Evolutionary conservation across 2,797 vertebrate genomes (phyloP), one percentile per base, ranked within the genome.

Genomic region (Pseudomugil tenellus): DNA sequence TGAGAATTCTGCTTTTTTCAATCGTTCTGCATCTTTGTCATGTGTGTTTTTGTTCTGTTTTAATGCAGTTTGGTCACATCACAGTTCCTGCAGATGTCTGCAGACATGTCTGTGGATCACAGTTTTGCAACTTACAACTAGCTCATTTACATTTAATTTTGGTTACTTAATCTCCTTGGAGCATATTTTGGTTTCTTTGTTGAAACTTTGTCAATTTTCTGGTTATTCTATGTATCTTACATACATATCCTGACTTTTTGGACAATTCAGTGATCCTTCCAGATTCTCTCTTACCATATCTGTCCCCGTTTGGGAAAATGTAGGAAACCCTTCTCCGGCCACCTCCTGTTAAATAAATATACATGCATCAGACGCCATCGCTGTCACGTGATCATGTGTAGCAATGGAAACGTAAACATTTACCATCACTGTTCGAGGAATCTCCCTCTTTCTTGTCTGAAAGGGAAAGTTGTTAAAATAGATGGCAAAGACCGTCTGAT

Each of bases 281-380:
- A 55, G 6, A 25, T 58, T 14, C 5, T 55, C 32, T 79, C 93
- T 93, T 88, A 95, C 94, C 92, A 32, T 96, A 95, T 79, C 67
- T 93, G 75, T 95, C 94, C 76, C 93, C 92, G 84, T 95, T 95
- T 57, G 94, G 92, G 71, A 96, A 96, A 66, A 94, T 54, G 72
- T 92, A 94, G 28, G 85, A 90, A 28, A 91, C 86, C 62, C 89
- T 86, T 29, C 87, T 57, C 9, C 69, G 35, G n/a, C 57, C 90
- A 64, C 79, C 63, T n/a, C 28, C 90, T 94, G 85, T 58, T 1
- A 32, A 8, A 32, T 32, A 70, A 77, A 65, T 34, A 80, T 55
- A 79, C 0, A 23, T 10, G 32, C 17, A 3, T 49, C 1, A 60
- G 34, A 31, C 5, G 63, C 0, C 11, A 58, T 1, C 63, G 46